A percentile compares a stretch with the other conserved stretches of the same genome.
Conservation (phyloP, 2,888 invertebrate species). For the Tiliacea aurago region DNA sequence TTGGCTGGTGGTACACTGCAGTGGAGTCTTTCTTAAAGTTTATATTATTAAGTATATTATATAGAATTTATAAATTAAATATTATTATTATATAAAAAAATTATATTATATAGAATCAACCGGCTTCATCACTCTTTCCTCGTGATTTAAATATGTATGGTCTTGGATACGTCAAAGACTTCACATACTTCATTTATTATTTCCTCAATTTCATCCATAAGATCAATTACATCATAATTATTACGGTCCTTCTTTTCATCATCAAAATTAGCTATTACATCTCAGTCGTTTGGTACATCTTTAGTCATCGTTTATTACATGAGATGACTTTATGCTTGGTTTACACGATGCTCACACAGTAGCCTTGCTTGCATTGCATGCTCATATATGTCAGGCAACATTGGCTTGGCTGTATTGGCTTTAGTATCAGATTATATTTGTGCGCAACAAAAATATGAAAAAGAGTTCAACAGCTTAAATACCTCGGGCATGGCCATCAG, state of each 20-base stretch:
- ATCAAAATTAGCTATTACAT: slow-evolving; percentile 3
- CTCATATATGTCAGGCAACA: neutral
- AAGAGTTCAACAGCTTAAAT: too few relatives aligned
- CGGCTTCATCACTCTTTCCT: too few relatives aligned
- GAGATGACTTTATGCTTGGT: neutral
- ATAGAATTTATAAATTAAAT: too few relatives aligned
- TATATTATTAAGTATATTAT: too few relatives aligned
- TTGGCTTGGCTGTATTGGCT: neutral
- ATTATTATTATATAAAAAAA: too few relatives aligned
- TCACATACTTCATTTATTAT: neutral
- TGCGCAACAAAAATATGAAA: too few relatives aligned
- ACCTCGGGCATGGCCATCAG: too few relatives aligned
- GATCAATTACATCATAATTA: neutral
- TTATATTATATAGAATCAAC: too few relatives aligned
- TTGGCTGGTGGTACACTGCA: too few relatives aligned
- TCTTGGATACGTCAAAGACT: neutral
- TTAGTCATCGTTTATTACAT: neutral
- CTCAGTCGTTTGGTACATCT: neutral
- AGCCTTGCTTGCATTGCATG: neutral
- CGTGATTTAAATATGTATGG: neutral
- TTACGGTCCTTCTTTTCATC: neutral
- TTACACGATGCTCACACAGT: neutral
- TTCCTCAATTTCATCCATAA: slow-evolving; percentile 13
- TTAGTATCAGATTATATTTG: too few relatives aligned
- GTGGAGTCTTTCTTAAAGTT: too few relatives aligned